Evolutionary conservation across 2,113 vertebrate genomes (phyloP), one percentile per base, ranked within the genome.

Genomic region (Eira barbara): DNA sequence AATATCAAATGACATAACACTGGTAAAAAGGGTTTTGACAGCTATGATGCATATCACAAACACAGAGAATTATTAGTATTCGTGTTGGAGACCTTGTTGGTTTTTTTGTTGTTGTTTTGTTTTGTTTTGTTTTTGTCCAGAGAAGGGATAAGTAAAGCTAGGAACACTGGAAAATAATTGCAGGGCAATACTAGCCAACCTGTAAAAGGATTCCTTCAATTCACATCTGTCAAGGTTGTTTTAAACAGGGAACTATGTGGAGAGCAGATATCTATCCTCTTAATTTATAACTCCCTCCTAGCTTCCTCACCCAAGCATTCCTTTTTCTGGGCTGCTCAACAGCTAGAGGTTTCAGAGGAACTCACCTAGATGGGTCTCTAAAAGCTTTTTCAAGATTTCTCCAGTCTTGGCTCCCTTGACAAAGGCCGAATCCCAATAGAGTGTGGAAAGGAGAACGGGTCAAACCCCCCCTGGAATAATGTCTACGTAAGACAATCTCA

Each of bases 241-340:
- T 94, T 73, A 93, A 95, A 93, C 15, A 95, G 34, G 13, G 18
- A 95, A 89, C 36, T 96, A 74, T 23, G 61, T 96, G 74, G 39
- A 96, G 89, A 94, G 10, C 27, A 92, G 52, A 21, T 21, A 78
- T 42, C 52, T 93, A 81, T 34, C 29, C 34, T 73, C 57, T 88
- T 88, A 93, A 95, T 18, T 42, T 92, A 59, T 45, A 85, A 88
- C 18, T 34, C 18, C 52, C 42, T 55, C 45, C 61, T 45, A 71
- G 39, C 55, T 89, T 95, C 57, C 69, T 69, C 91, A 88, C 31
- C 18, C 45, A 59, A 45, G 17, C n/a, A 92, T 85, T 91, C 49
- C 31, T n/a, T 93, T 80, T 95, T 93, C 86, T 93, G 63, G 25
- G 47, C 10, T 92, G 49, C 14, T 94, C 81, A 92, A 83, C 2